Percentiles rank a stretch among this genome's conserved stretches.
Conservation (phyloP, 2,797 vertebrate species). For the Diplodus puntazzo region DNA sequence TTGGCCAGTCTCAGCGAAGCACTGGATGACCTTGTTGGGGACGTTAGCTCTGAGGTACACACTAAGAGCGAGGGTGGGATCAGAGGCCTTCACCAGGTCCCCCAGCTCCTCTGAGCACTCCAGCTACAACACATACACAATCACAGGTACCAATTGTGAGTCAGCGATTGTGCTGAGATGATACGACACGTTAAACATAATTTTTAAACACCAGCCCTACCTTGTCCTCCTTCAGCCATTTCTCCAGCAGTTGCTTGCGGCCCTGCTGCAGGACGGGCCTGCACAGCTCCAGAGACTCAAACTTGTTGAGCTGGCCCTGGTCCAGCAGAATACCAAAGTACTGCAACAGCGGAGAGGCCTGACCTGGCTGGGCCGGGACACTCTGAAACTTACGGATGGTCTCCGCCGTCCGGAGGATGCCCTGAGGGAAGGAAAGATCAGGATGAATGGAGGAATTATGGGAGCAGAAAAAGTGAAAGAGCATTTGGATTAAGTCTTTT, state of each 20-base stretch:
- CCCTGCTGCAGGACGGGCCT: slow-evolving; percentile 93
- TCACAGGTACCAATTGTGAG: neutral
- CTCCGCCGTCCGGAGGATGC: slow-evolving; percentile 92
- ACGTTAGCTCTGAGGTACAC: slow-evolving; percentile 94
- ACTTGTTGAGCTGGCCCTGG: slow-evolving; percentile 94
- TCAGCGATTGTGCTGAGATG: neutral
- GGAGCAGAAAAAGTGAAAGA: neutral
- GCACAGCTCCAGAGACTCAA: slow-evolving; percentile 95
- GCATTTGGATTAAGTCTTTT: too few species aligned
- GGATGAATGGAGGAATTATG: slow-evolving; percentile 4
- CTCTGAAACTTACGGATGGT: slow-evolving; percentile 94
- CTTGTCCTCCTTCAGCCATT: slow-evolving; percentile 97
- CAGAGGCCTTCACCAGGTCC: slow-evolving; percentile 91
- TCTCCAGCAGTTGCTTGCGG: slow-evolving; percentile 94
- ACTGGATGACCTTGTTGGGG: slow-evolving; percentile 96
- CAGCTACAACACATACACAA: slow-evolving; percentile 81
- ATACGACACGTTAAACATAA: neutral
- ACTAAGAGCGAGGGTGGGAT: slow-evolving; percentile 92
- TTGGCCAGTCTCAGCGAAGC: slow-evolving; percentile 95
- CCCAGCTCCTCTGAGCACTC: slow-evolving; percentile 96
- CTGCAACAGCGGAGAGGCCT: slow-evolving; percentile 93
- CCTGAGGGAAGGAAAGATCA: slow-evolving; percentile 76
- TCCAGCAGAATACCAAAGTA: slow-evolving; percentile 96
- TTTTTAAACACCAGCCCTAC: slow-evolving; percentile 71
- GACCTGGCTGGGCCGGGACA: slow-evolving; percentile 91